phyloP scores from a whole-genome alignment of 2,797 vertebrate genomes.

The Lagodon rhomboides region DNA sequence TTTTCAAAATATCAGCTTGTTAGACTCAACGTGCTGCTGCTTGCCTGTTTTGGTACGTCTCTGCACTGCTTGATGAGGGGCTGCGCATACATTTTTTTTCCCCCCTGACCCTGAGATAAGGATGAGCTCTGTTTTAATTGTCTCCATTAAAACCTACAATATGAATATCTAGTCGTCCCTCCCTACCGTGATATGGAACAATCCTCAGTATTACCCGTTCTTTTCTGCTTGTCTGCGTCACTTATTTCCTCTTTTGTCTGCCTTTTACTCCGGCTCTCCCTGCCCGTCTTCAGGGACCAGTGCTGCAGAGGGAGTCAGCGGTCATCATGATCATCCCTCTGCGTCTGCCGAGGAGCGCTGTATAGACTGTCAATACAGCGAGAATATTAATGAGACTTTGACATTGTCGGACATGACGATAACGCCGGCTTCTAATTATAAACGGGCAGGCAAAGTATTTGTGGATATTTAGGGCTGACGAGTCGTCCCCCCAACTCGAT shows the following conservation, averaged over 20 bases:
- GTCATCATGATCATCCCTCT: conserved; percentile 30
- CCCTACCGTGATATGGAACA: conserved; percentile 28
- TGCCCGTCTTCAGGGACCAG: not conserved
- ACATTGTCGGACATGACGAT: conserved; percentile 11
- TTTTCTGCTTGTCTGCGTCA: conserved; percentile 15
- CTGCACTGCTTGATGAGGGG: conserved; percentile 43
- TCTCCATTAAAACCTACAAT: conserved; percentile 46
- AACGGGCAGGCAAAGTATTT: conserved; percentile 26
- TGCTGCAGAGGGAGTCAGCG: conserved; percentile 27
- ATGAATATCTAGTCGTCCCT: conserved; percentile 26
- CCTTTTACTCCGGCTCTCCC: conserved; percentile 12
- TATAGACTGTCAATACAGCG: not conserved
- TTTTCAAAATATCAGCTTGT: conserved; percentile 61
- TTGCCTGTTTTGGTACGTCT: conserved; percentile 52
- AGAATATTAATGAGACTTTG: conserved; percentile 37
- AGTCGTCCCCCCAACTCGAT: not conserved
- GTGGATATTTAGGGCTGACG: conserved; percentile 26
- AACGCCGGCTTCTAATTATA: conserved; percentile 46
- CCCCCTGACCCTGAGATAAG: conserved; percentile 55
- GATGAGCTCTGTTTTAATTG: conserved; percentile 56
- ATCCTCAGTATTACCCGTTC: conserved; percentile 18
- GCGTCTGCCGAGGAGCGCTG: not conserved
- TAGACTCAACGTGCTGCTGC: conserved; percentile 47
- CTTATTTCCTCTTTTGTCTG: conserved; percentile 22
- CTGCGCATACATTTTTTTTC: conserved; percentile 57